Percentiles rank a stretch among this genome's conserved stretches.
Evolutionary conservation across 1,140 invertebrate genomes (phyloP).

Genomic region (Lepidurus packardi): DNA sequence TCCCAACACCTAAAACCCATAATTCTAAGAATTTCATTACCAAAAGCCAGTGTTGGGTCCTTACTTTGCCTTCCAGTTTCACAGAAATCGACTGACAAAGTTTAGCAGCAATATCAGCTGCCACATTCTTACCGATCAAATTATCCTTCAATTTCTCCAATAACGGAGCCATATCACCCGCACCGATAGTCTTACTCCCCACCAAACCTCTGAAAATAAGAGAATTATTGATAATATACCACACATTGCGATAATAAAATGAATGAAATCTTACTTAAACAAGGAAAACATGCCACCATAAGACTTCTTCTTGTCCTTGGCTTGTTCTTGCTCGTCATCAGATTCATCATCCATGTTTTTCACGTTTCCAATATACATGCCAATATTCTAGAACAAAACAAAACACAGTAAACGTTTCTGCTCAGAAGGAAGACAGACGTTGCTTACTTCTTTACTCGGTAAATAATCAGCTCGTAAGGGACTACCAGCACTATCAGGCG

Average conservation of each 20-base stretch:
- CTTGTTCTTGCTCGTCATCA: slow-evolving; percentile 47
- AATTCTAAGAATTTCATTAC: slow-evolving; percentile 23
- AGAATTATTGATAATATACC: background rate
- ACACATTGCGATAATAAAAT: slow-evolving; percentile 1
- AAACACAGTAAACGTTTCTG: slow-evolving; percentile 27
- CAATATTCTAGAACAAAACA: slow-evolving; percentile 60
- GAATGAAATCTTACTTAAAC: slow-evolving; percentile 53
- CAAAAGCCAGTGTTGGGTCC: slow-evolving; percentile 23
- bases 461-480: slow-evolving; percentile 33
- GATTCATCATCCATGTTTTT: slow-evolving; percentile 55
- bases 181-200: slow-evolving; percentile 69
- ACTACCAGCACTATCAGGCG: slow-evolving; percentile 49
- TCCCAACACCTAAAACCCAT: slow-evolving; percentile 56
- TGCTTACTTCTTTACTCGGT: slow-evolving; percentile 35
- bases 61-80: slow-evolving; percentile 88
- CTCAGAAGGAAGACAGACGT: slow-evolving; percentile 25
- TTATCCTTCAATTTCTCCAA: slow-evolving; percentile 95
- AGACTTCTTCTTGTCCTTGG: slow-evolving; percentile 42
- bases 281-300: slow-evolving; percentile 61
- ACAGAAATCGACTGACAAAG: slow-evolving; percentile 89
- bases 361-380: slow-evolving; percentile 72
- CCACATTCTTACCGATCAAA: slow-evolving; percentile 96
- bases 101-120: slow-evolving; percentile 87
- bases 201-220: slow-evolving; percentile 64
- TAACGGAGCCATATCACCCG: slow-evolving; percentile 70